Percentiles rank a stretch among this genome's conserved stretches.
These are phyloP conservation scores for Pogonomyrmex californicus DNA, from an alignment of 1,140 invertebrate species.

Conservation along the genomic window DNA sequence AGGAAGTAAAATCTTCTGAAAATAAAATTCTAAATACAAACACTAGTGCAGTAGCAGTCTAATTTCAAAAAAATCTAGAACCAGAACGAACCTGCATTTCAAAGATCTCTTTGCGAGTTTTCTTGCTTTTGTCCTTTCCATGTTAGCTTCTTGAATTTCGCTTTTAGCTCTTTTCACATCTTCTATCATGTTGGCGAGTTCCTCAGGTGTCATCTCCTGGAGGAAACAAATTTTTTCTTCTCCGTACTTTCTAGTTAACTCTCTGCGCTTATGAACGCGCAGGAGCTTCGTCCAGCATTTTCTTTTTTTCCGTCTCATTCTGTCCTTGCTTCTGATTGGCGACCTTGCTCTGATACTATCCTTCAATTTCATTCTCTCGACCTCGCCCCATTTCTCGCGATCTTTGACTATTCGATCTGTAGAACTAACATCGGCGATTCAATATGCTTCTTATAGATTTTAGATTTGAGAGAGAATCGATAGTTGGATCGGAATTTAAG, in stretches of 20 bases:
- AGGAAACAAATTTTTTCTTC: conserved; percentile 20
- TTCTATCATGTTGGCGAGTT: conserved; percentile 21
- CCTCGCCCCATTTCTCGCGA: neutral
- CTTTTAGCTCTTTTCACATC: conserved; percentile 51
- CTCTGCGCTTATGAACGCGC: conserved; percentile 18
- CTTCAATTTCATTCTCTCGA: neutral
- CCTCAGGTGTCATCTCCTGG: conserved; percentile 21
- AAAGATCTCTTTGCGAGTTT: conserved; percentile 12
- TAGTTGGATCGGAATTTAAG: conserved; percentile 14
- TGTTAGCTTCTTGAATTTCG: conserved; percentile 25
- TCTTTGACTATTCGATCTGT: conserved; percentile 43
- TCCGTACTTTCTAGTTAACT: neutral
- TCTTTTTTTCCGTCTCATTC: conserved; percentile 6
- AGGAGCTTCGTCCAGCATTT: conserved; percentile 20
- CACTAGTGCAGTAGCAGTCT: neutral
- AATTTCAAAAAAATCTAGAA: conserved; percentile 7
- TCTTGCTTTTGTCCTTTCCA: conserved; percentile 11
- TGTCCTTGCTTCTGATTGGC: neutral
- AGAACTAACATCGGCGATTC: conserved; percentile 23
- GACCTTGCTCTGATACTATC: neutral
- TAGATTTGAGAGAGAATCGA: neutral
- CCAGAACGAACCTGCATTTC: conserved; percentile 14
- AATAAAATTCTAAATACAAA: conserved; percentile 18
- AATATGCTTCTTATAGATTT: conserved; percentile 23
- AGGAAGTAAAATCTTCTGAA: neutral